A percentile compares a stretch with the other conserved stretches of the same genome.
These are phyloP conservation scores for Drosophila jambulina DNA, from an alignment of 1,140 invertebrate species.

Conservation along the genomic window DNA sequence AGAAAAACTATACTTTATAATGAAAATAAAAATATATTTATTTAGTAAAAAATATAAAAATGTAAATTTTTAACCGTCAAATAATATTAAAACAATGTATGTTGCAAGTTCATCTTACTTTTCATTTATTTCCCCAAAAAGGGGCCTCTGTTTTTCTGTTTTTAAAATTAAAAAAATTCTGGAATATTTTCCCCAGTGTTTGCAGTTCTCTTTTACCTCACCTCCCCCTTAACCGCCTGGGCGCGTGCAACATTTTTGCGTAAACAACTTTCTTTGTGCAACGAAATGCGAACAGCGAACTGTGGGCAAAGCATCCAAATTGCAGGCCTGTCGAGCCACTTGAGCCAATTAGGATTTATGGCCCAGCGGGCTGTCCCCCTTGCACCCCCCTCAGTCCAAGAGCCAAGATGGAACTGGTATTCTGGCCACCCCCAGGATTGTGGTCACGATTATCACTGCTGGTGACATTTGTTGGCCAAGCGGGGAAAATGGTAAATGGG, in stretches of 20 bases:
- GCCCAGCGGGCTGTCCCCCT: conserved; percentile 40
- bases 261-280: conserved; percentile 75
- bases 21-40: no score
- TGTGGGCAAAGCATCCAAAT: conserved; percentile 32
- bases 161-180: neutral
- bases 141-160: no score
- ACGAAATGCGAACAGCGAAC: conserved; percentile 55
- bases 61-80: no score
- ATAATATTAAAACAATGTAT: no score
- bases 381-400: neutral
- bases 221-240: conserved; percentile 22
- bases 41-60: no score
- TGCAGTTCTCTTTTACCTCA: neutral
- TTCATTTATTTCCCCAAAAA: neutral
- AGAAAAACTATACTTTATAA: no score
- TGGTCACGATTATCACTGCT: conserved; percentile 37
- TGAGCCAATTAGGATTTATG: conserved; percentile 72
- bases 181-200: neutral
- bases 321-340: conserved; percentile 56
- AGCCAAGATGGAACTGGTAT: neutral
- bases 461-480: conserved; percentile 34
- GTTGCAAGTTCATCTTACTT: no score
- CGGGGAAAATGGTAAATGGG: neutral
- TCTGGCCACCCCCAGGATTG: conserved; percentile 1
- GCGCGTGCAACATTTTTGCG: conserved; percentile 66